Base-by-base conservation (phyloP, 2,888 invertebrate genomes). In the Lochmaea crataegi region DNA sequence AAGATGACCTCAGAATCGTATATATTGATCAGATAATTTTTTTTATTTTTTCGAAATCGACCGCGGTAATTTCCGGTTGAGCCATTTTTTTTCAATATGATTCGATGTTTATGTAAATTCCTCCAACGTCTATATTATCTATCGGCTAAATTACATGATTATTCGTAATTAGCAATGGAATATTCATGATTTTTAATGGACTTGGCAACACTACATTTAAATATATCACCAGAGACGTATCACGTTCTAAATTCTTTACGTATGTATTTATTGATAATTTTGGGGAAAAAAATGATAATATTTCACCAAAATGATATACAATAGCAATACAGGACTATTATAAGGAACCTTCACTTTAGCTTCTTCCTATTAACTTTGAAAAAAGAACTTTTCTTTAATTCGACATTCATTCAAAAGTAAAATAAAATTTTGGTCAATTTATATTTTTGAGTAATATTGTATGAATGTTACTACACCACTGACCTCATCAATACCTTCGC, bases 131-230 rank as follows among this genome's bases (percentile, higher is more conserved):
- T 73, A 74, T 76, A 77, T 73, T 73, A 77, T 70, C 74, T 76
- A 77, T 77, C 73, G 75, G 51, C 68, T 56, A 74, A 77, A 77
- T 77, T 77, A 77, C 77, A 77, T 74, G 74, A 68, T 76, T 73
- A 66, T 77, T 71, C 69, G 75, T 71, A 76, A 77, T 77, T 76
- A 74, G 74, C 61, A 68, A 71, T 73, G 75, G 77, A 77, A 77
- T 77, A 77, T 77, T 77, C 77, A 77, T 77, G 75, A 76, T 75
- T 76, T 77, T 77, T 73, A 76, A 77, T 77, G 75, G 74, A 72
- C 68, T 56, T 66, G 72, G 72, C 72, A 76, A 75, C 77, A 53
- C 70, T 51, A 73, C 75, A 77, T 77, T 77, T 77, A 75, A 77
- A 77, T 75, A 77, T 69, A 75, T 68, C 63, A 75, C 51, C 74